Conservation (phyloP, 2,888 invertebrate genomes). For the Mimumesa dahlbomi region DNA sequence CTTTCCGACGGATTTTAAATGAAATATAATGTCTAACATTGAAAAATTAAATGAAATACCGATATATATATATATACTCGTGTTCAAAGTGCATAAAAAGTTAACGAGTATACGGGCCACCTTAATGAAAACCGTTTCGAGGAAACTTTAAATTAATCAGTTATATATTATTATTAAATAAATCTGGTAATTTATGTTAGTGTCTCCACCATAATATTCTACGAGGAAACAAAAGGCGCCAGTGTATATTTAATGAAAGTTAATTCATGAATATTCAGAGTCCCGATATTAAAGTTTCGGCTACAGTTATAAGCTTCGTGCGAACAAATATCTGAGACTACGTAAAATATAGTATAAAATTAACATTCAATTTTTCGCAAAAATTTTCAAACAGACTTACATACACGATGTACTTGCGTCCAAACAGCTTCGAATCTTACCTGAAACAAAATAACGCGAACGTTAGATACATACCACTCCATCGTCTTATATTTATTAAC, state of each 20-base stretch:
- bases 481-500: too few relatives aligned
- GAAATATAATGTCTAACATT: constrained; percentile 17
- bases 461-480: constrained; percentile 6
- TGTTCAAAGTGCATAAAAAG: too few relatives aligned
- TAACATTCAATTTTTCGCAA: too few relatives aligned
- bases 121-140: too few relatives aligned
- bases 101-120: too few relatives aligned
- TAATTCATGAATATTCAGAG: constrained; percentile 50
- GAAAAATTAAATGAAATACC: too few relatives aligned
- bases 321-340: too few relatives aligned
- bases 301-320: background rate
- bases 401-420: background rate
- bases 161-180: too few relatives aligned
- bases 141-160: too few relatives aligned
- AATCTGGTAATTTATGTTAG: too few relatives aligned
- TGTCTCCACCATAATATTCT: constrained; percentile 42
- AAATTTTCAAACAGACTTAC: background rate
- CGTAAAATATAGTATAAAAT: too few relatives aligned
- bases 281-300: constrained; percentile 46
- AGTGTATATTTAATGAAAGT: constrained; percentile 38
- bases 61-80: too few relatives aligned
- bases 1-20: background rate
- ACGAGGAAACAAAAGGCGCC: constrained; percentile 36
- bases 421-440: constrained; percentile 30
- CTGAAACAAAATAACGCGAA: constrained; percentile 41